phyloP scores from a whole-genome alignment of 2,113 vertebrate species.

The Abramis brama region DNA sequence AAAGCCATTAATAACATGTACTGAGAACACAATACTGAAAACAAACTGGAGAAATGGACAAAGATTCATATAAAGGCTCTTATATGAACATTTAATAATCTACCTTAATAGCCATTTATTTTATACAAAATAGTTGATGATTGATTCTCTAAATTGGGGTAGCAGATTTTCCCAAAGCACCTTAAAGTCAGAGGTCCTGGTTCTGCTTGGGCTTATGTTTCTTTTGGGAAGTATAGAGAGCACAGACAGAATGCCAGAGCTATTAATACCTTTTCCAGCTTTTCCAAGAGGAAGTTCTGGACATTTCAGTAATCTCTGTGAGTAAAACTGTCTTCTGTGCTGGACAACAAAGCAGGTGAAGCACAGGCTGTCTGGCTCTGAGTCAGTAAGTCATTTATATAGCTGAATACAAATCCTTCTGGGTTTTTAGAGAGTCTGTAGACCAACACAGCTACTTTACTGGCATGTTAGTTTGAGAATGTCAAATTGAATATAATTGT shows the following conservation, averaged over 20 bases:
- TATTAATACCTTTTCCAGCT: constrained; percentile 65
- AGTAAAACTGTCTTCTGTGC: constrained; percentile 38
- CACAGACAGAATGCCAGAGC: constrained; percentile 33
- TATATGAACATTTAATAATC: background rate
- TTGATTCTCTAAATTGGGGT: constrained; percentile 46
- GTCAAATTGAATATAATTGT: background rate
- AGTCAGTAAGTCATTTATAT: constrained; percentile 22
- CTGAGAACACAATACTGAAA: background rate
- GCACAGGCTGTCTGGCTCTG: constrained; percentile 16
- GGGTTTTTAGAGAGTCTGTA: constrained; percentile 4
- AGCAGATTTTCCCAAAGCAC: constrained; percentile 53
- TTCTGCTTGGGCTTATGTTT: constrained; percentile 48
- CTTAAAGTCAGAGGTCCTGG: constrained; percentile 45
- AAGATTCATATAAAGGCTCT: background rate
- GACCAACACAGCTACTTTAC: background rate
- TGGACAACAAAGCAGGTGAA: constrained; percentile 41
- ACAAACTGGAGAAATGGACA: constrained; percentile 8
- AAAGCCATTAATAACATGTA: background rate
- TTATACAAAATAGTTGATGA: constrained; percentile 16
- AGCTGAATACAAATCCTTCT: constrained; percentile 1
- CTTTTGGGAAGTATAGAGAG: constrained; percentile 43
- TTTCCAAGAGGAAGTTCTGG: constrained; percentile 52
- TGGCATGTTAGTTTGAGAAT: constrained; percentile 2
- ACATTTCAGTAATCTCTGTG: constrained; percentile 48
- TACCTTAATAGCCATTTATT: background rate